Percentiles rank a stretch among this genome's conserved stretches.
These are phyloP conservation scores for Sminthurinus aureus DNA, from an alignment of 2,888 invertebrate genomes.

Conservation along the genomic window DNA sequence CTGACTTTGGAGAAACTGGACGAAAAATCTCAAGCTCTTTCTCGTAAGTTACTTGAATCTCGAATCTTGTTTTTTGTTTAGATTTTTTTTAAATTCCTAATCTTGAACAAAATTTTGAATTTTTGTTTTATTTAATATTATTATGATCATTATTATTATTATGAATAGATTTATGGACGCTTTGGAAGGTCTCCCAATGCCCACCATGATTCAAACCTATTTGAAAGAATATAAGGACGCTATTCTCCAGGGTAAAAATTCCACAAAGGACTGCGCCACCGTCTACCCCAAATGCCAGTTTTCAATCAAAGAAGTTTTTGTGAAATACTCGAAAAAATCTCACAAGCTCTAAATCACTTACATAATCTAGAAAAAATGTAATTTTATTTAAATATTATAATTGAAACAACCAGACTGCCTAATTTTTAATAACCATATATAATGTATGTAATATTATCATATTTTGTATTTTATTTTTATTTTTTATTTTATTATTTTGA, in stretches of 20 bases:
- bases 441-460: not conserved
- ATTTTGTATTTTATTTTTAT: too few relatives aligned
- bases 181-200: conserved; percentile 58
- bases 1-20: conserved; percentile 59
- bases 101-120: not conserved
- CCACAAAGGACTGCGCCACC: conserved; percentile 54
- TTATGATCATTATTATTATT: not conserved
- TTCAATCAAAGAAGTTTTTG: conserved; percentile 58
- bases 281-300: conserved; percentile 55
- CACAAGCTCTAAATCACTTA: conserved; percentile 10
- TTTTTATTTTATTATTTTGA: too few relatives aligned
- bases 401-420: not conserved
- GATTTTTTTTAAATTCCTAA: not conserved
- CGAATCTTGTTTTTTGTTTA: not conserved
- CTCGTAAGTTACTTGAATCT: conserved; percentile 33
- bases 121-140: not conserved
- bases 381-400: conserved; percentile 1
- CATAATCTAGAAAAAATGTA: not conserved
- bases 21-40: conserved; percentile 57
- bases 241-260: conserved; percentile 55
- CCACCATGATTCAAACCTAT: conserved; percentile 55
- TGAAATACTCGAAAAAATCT: conserved; percentile 45
- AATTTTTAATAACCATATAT: conserved; percentile 11
- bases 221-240: conserved; percentile 59
- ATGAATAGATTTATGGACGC: conserved; percentile 53